phyloP scores from a whole-genome alignment of 2,888 invertebrate genomes.

The Athalia circularis region DNA sequence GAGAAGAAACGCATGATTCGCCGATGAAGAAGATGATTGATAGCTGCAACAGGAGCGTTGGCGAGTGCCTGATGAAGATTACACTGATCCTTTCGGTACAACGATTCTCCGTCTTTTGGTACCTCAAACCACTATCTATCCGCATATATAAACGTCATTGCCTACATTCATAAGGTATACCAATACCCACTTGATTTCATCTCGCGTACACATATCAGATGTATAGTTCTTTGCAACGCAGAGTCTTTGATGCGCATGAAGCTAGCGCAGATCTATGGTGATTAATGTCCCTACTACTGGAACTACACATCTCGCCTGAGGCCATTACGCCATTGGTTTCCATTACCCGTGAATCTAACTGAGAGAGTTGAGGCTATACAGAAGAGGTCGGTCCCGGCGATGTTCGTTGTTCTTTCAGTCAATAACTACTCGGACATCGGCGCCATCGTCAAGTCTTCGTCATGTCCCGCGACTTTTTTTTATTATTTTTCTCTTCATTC shows the following conservation, averaged over 20 bases:
- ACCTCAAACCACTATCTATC: background rate
- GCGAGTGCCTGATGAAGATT: slow-evolving; percentile 40
- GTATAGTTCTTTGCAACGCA: slow-evolving; percentile 20
- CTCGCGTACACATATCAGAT: slow-evolving; percentile 2
- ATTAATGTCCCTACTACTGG: slow-evolving; percentile 56
- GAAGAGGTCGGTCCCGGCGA: too few relatives aligned
- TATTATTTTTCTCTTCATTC: too few relatives aligned
- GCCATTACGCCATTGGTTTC: slow-evolving; percentile 23
- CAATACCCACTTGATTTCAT: slow-evolving; percentile 5
- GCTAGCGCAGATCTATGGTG: slow-evolving; percentile 53
- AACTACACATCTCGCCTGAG: slow-evolving; percentile 46
- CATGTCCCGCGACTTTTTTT: too few relatives aligned
- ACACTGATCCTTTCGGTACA: slow-evolving; percentile 16
- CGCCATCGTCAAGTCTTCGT: background rate
- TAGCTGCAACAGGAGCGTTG: slow-evolving; percentile 59
- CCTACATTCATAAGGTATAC: background rate
- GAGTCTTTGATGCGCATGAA: background rate
- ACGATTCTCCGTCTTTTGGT: slow-evolving; percentile 33
- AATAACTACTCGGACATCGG: slow-evolving; percentile 1
- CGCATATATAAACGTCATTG: background rate
- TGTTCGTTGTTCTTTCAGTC: slow-evolving; percentile 6
- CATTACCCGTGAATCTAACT: slow-evolving; percentile 20
- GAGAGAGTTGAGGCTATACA: background rate
- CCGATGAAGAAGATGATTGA: slow-evolving; percentile 60
- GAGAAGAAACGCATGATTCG: slow-evolving; percentile 11